phyloP scores from a whole-genome alignment of 2,797 vertebrate genomes.

The Salmo trutta region DNA sequence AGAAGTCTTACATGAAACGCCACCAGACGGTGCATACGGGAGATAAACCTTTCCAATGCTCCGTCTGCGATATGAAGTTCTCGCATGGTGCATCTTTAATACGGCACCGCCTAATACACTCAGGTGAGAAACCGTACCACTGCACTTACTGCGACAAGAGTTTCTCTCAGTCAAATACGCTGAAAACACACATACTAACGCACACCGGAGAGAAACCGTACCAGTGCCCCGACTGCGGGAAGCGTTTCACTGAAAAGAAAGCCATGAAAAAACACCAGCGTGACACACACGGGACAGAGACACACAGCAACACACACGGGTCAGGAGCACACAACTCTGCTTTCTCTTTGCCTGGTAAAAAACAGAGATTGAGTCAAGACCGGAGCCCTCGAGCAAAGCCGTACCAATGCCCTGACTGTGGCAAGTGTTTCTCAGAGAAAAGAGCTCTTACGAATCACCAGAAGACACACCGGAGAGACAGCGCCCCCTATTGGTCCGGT shows the following conservation, averaged over 20 bases:
- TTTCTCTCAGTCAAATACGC: background rate
- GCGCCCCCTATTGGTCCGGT: background rate
- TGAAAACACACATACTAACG: background rate
- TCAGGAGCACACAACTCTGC: background rate
- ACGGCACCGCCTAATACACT: background rate
- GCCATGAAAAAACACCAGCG: background rate
- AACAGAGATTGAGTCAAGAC: background rate
- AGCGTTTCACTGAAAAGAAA: background rate
- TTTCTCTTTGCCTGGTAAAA: background rate
- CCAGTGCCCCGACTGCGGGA: background rate
- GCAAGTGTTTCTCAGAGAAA: background rate
- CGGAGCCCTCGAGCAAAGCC: background rate
- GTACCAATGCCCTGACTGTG: background rate
- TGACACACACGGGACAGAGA: background rate
- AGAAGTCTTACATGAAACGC: background rate
- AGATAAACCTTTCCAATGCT: background rate
- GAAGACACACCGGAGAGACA: background rate
- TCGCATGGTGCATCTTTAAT: background rate
- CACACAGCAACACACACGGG: background rate
- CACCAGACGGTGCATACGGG: background rate
- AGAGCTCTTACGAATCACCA: background rate
- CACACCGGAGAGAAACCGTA: slow-evolving; percentile 2
- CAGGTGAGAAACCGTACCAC: background rate
- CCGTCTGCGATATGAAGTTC: background rate
- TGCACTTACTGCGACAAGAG: background rate